phyloP scores from a whole-genome alignment of 2,797 vertebrate genomes.

The Enteromius thamalakanensis region DNA sequence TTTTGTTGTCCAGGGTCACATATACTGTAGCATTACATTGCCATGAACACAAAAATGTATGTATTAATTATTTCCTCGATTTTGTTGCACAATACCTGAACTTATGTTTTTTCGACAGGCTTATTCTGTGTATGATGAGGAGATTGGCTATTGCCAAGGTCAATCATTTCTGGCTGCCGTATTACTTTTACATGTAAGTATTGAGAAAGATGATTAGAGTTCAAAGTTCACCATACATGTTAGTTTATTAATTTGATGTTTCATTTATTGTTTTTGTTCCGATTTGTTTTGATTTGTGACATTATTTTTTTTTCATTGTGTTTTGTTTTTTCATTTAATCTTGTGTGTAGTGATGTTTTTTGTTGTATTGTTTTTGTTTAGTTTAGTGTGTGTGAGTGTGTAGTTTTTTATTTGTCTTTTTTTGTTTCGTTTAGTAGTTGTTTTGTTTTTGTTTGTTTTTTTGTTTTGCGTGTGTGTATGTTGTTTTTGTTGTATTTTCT shows the following conservation, averaged over 20 bases:
- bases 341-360: no score
- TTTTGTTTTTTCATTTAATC: not conserved
- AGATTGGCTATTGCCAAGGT: slow-evolving; percentile 98
- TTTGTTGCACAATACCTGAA: not conserved
- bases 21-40: not conserved
- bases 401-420: no score
- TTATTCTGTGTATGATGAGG: slow-evolving; percentile 95
- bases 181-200: slow-evolving; percentile 94
- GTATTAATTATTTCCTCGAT: not conserved
- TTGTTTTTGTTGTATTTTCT: no score
- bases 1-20: no score
- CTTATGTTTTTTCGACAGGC: slow-evolving; percentile 77
- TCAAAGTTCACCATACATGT: not conserved
- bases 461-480: no score
- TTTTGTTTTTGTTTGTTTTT: no score
- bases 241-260: not conserved
- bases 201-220: not conserved
- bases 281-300: not conserved
- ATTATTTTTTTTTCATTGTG: not conserved
- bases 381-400: no score
- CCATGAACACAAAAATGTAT: not conserved
- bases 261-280: not conserved
- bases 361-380: no score
- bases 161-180: slow-evolving; percentile 98
- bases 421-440: no score